Base-by-base conservation (phyloP, 2,888 invertebrate genomes). In the Tanypteryx hageni region DNA sequence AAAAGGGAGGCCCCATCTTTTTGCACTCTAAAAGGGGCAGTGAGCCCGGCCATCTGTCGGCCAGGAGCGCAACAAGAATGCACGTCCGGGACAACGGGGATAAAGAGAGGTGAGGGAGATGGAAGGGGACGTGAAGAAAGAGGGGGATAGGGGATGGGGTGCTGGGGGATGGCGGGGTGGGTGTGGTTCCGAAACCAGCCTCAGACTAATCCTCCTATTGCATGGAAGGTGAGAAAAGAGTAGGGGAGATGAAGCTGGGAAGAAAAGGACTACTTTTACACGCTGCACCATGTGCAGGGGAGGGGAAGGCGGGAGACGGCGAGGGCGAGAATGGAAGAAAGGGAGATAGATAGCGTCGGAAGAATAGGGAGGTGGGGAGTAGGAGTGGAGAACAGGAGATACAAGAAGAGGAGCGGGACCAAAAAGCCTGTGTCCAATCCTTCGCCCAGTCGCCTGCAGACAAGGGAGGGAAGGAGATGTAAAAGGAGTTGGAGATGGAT, bases 161-260 rank as follows among this genome's bases (percentile, higher is more conserved):
- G 22, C 22, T 4, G 68, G 8, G 22, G 68, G 68, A 68, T 7
- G 22, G n/a, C 68, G 68, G 44, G 68, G 11, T 27, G 76, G 76
- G 76, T 76, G 76, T 76, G 76, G 76, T 76, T 76, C 27, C 22
- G 76, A 76, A 76, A 76, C 76, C 76, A 76, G 76, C 76, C n/a
- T 27, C 76, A 76, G 76, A 76, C 76, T 76, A 76, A 76, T 76
- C 76, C 76, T 76, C 76, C 76, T 76, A 7, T 76, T 76, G 11
- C 27, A 76, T 4, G 76, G 76, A 76, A 76, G 76, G 76, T 76
- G 76, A 76, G 76, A 76, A 76, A 76, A 76, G 76, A 68, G 68
- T 68, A 27, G 22, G 9, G 9, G 76, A 27, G 14, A 7, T 7
- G 76, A 14, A 2, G 64, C 16, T 7, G 64, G n/a, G n/a, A 68